Percentiles rank a stretch among this genome's conserved stretches.
Conservation (phyloP, 2,113 vertebrate genomes). For the Paradoxurus hermaphroditus region DNA sequence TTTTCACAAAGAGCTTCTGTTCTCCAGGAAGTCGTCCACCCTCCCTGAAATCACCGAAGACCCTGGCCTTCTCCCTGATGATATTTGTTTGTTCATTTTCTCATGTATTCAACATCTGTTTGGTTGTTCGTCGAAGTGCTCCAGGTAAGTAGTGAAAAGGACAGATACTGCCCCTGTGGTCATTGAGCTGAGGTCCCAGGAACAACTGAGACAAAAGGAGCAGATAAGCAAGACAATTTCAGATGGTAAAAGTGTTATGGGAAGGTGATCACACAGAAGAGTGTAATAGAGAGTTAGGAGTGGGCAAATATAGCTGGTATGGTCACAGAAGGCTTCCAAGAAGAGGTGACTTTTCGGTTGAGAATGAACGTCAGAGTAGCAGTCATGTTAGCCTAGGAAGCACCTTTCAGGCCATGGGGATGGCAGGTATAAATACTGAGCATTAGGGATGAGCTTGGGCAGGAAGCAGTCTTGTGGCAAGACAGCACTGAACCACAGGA, state of each 20-base stretch:
- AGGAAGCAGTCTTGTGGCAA: not conserved
- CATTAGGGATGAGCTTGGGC: not conserved
- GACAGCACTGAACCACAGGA: not conserved
- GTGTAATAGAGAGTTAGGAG: not conserved
- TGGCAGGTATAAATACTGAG: not conserved
- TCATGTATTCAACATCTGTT: fast-evolving
- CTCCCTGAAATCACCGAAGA: not conserved
- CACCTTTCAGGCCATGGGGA: not conserved
- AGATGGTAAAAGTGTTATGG: not conserved
- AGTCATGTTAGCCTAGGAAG: not conserved
- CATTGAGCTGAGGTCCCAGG: not conserved
- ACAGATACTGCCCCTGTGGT: fast-evolving
- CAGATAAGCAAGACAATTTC: not conserved
- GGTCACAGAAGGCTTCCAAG: not conserved
- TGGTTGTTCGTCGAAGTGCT: not conserved
- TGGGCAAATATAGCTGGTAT: not conserved
- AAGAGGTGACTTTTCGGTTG: not conserved
- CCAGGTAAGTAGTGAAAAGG: not conserved
- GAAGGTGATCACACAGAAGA: not conserved
- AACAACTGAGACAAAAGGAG: no score
- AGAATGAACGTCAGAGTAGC: not conserved
- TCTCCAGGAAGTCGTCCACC: not conserved
- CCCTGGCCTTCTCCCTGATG: not conserved
- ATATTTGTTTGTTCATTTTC: not conserved
- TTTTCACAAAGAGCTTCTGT: not conserved